Percentiles rank a stretch among this genome's conserved stretches.
Conservation (phyloP, 2,797 vertebrate species). For the Anas flavirostris region DNA sequence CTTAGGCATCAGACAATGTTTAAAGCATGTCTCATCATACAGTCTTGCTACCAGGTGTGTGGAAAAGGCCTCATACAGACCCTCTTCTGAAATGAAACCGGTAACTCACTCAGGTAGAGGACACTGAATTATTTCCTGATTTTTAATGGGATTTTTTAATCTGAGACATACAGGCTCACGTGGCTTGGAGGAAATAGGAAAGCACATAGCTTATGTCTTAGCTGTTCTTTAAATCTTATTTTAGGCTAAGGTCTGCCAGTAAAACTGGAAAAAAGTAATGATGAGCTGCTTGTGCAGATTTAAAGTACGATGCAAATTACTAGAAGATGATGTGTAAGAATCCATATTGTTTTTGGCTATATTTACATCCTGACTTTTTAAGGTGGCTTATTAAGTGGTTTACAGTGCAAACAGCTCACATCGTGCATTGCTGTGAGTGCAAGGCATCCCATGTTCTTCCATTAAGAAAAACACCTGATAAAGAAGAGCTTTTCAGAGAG, state of each 20-base stretch:
- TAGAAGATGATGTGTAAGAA: slow-evolving; percentile 64
- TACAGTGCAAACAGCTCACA: slow-evolving; percentile 16
- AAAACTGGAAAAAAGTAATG: slow-evolving; percentile 74
- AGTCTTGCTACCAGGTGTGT: slow-evolving; percentile 75
- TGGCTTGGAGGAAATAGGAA: slow-evolving; percentile 64
- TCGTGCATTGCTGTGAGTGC: not conserved
- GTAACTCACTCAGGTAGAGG: slow-evolving; percentile 70
- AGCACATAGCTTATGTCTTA: slow-evolving; percentile 77
- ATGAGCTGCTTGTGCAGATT: slow-evolving; percentile 68
- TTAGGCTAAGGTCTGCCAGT: slow-evolving; percentile 81
- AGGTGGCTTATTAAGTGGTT: slow-evolving; percentile 56
- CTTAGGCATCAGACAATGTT: slow-evolving; percentile 77
- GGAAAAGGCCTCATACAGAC: slow-evolving; percentile 57
- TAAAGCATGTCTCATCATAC: slow-evolving; percentile 80
- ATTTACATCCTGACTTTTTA: slow-evolving; percentile 56
- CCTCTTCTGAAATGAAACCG: slow-evolving; percentile 67
- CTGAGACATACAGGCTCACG: not conserved
- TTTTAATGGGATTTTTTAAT: slow-evolving; percentile 77
- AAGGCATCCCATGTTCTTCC: not conserved
- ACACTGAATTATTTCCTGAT: slow-evolving; percentile 74
- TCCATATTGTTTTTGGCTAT: slow-evolving; percentile 66
- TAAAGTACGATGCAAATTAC: slow-evolving; percentile 63
- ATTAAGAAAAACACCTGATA: slow-evolving; percentile 27
- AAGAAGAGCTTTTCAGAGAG: not conserved
- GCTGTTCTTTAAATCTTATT: slow-evolving; percentile 80